These are phyloP conservation scores for Takifugu bimaculatus DNA, from an alignment of 2,113 vertebrate species.

Conservation along the genomic window DNA sequence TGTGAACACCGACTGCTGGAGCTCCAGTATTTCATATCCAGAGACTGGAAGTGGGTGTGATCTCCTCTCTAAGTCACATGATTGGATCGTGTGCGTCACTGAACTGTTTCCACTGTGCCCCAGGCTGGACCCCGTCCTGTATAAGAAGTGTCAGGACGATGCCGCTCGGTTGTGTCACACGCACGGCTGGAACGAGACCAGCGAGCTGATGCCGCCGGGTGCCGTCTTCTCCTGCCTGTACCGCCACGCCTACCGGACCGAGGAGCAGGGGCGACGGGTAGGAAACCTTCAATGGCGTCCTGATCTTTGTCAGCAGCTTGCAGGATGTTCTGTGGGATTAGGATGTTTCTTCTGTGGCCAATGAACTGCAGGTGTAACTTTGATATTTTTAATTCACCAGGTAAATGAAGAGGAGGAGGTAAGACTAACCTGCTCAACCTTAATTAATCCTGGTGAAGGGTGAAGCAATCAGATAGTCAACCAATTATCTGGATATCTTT, in stretches of 20 bases:
- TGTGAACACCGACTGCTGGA: constrained; percentile 92
- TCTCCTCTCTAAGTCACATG: not conserved
- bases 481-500: too few relatives aligned
- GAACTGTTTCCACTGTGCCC: not conserved
- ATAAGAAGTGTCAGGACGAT: constrained; percentile 91
- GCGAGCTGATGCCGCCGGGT: constrained; percentile 87
- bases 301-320: too few relatives aligned
- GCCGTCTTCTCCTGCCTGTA: constrained; percentile 95
- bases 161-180: constrained; percentile 91
- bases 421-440: constrained; percentile 12
- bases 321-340: too few relatives aligned
- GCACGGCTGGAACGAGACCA: constrained; percentile 93
- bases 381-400: constrained; percentile 38
- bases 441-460: constrained; percentile 14
- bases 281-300: constrained; percentile 10
- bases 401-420: constrained; percentile 21
- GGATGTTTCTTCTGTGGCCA: too few relatives aligned
- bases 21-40: constrained; percentile 94
- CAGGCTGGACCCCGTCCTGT: constrained; percentile 89
- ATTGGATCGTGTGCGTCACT: not conserved
- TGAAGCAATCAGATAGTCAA: too few relatives aligned
- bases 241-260: constrained; percentile 90
- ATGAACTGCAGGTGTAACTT: constrained; percentile 14
- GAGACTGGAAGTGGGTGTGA: constrained; percentile 92
- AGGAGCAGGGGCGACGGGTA: constrained; percentile 90